Evolutionary conservation across 2,113 vertebrate species (phyloP).

Genomic region (Morphnarchus princeps): DNA sequence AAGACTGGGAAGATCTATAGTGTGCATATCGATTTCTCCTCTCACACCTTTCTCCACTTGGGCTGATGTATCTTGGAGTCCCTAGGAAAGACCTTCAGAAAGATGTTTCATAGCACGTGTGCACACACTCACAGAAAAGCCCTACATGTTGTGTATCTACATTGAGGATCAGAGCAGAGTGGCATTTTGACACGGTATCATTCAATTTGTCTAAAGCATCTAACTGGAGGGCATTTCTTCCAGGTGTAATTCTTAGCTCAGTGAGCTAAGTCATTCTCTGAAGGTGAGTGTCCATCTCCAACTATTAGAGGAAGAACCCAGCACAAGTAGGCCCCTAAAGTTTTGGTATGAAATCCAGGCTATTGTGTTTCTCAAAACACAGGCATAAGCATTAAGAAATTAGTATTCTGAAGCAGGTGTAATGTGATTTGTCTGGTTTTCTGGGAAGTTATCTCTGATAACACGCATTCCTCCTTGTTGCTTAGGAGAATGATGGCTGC

Average conservation of each 20-base stretch:
- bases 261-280: neutral
- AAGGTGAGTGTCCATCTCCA: neutral
- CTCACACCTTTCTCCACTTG: neutral
- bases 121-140: neutral
- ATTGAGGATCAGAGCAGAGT: neutral
- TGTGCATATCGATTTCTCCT: neutral
- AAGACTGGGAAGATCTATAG: neutral
- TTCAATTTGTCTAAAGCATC: neutral
- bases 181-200: neutral
- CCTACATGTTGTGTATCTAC: fast-evolving
- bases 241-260: neutral
- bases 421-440: neutral
- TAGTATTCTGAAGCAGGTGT: neutral
- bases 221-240: neutral
- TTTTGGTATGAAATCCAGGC: neutral
- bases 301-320: neutral
- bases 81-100: neutral
- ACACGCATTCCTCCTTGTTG: neutral
- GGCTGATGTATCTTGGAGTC: neutral
- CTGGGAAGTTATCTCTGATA: neutral
- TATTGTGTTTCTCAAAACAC: neutral
- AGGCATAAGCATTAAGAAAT: neutral
- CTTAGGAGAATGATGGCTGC: neutral
- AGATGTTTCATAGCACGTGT: neutral
- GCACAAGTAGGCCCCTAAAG: neutral